These are phyloP conservation scores for Orycteropus afer DNA, from an alignment of 2,113 vertebrate species.

Conservation along the genomic window DNA sequence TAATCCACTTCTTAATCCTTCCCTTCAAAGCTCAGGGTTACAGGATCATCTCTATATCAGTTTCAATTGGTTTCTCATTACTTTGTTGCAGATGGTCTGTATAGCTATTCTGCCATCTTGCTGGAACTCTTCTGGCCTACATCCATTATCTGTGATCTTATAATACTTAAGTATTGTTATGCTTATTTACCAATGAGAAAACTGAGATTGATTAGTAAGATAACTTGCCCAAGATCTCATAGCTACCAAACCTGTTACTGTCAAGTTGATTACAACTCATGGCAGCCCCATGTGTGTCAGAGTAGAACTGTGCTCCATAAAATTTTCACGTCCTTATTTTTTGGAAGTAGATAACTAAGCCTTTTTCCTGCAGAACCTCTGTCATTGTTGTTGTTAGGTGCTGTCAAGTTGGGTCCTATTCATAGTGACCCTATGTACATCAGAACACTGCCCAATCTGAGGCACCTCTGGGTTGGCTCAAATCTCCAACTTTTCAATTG, in stretches of 20 bases:
- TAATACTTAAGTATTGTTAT: background rate
- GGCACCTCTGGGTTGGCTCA: background rate
- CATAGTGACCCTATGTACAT: too few species aligned
- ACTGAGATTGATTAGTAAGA: background rate
- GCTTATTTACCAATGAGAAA: background rate
- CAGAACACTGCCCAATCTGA: too few species aligned
- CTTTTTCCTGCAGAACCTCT: background rate
- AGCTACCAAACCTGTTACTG: background rate
- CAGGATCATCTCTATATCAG: too few species aligned
- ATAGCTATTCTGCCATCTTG: too few species aligned
- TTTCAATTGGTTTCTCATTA: too few species aligned
- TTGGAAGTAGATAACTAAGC: background rate
- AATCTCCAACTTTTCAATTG: background rate
- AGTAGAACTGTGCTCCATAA: background rate
- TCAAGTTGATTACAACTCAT: background rate
- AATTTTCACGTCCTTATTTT: background rate
- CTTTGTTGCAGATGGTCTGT: too few species aligned
- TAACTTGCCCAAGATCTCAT: background rate
- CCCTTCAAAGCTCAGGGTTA: too few species aligned
- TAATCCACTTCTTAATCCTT: too few species aligned
- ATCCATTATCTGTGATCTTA: background rate
- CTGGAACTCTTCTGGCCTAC: background rate
- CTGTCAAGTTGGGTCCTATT: too few species aligned
- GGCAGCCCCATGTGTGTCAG: background rate
- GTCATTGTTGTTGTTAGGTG: too few species aligned